Conservation (phyloP, 2,888 invertebrate genomes). For the Scaeva pyrastri region DNA sequence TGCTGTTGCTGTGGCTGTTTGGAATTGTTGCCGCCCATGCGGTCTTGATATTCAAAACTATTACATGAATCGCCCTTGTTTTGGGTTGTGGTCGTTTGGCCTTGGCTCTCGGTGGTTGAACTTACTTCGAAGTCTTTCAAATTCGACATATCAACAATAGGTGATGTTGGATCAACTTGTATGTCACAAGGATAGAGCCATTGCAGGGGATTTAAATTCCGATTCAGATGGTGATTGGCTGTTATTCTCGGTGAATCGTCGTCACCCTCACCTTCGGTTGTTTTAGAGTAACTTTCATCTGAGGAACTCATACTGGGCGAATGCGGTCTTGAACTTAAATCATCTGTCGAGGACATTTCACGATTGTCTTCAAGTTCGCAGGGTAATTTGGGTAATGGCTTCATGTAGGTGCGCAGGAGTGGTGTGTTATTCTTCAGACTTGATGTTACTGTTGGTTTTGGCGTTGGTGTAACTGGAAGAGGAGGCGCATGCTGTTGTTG, state of each 20-base stretch:
- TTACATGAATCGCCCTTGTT: slow-evolving; percentile 87
- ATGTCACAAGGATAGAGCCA: slow-evolving; percentile 88
- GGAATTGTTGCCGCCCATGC: slow-evolving; percentile 72
- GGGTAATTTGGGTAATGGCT: slow-evolving; percentile 86
- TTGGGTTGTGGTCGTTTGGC: slow-evolving; percentile 86
- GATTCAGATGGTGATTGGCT: slow-evolving; percentile 78
- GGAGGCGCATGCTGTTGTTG: slow-evolving; percentile 79
- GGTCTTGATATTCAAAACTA: slow-evolving; percentile 87
- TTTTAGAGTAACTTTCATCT: slow-evolving; percentile 93
- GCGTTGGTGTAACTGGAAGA: slow-evolving; percentile 83
- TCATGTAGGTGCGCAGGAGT: slow-evolving; percentile 85
- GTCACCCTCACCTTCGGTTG: slow-evolving; percentile 88
- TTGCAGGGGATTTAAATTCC: slow-evolving; percentile 85
- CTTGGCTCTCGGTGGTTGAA: slow-evolving; percentile 84
- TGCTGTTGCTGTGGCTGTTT: slow-evolving; percentile 72
- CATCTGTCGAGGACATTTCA: slow-evolving; percentile 90
- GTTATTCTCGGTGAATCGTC: slow-evolving; percentile 81
- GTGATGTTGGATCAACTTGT: slow-evolving; percentile 85
- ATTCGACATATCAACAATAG: slow-evolving; percentile 82
- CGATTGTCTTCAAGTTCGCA: slow-evolving; percentile 83
- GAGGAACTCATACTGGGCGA: slow-evolving; percentile 93
- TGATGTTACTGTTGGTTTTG: slow-evolving; percentile 79
- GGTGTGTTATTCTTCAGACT: slow-evolving; percentile 80
- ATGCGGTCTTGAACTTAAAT: slow-evolving; percentile 91
- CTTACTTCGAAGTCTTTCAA: slow-evolving; percentile 83